phyloP scores from a whole-genome alignment of 2,797 vertebrate species.

The Dermochelys coriacea region DNA sequence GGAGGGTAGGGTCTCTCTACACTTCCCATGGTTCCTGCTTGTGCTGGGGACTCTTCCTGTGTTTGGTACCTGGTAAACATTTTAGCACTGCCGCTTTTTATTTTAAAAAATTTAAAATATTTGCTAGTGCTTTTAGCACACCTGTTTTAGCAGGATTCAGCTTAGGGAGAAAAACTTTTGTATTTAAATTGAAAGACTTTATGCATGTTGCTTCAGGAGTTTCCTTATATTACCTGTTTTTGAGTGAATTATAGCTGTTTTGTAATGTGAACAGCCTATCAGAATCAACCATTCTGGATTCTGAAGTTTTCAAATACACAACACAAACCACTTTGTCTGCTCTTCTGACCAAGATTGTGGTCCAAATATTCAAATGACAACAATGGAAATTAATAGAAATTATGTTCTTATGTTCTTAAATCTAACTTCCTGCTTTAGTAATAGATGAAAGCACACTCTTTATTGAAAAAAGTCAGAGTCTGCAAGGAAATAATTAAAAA shows the following conservation, averaged over 20 bases:
- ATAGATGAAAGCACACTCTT: conserved; percentile 22
- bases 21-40: neutral
- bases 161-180: neutral
- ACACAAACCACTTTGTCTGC: neutral
- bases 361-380: neutral
- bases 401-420: neutral
- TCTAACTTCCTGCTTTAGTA: neutral
- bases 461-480: conserved; percentile 24
- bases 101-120: neutral
- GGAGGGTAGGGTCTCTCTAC: neutral
- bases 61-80: neutral
- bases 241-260: neutral
- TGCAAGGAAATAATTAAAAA: neutral
- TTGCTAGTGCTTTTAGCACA: neutral
- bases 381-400: neutral
- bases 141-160: neutral
- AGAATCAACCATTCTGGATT: neutral
- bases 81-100: neutral
- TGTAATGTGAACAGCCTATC: conserved; percentile 3
- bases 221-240: neutral
- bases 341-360: neutral
- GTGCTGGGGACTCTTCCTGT: neutral
- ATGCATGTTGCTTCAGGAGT: neutral
- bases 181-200: neutral
- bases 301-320: neutral